Percentiles rank a stretch among this genome's conserved stretches.
phyloP scores from a whole-genome alignment of 2,888 invertebrate genomes.

The Panorpa germanica region DNA sequence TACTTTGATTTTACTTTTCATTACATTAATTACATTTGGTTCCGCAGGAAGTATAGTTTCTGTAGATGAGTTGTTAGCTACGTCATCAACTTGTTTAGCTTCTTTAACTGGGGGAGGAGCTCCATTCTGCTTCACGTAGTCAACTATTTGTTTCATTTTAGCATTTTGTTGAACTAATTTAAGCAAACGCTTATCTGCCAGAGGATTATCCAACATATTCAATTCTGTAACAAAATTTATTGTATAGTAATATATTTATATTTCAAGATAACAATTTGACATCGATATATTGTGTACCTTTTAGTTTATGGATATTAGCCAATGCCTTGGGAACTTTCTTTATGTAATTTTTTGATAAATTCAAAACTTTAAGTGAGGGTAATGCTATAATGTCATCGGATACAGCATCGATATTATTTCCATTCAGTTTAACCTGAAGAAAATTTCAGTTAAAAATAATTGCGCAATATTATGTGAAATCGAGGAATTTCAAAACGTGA shows the following conservation, averaged over 20 bases:
- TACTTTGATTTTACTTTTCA: constrained; percentile 21
- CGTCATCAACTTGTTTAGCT: constrained; percentile 20
- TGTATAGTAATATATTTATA: constrained; percentile 3
- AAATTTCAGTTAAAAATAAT: constrained; percentile 27
- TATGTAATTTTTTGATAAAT: constrained; percentile 48
- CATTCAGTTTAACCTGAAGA: constrained; percentile 34
- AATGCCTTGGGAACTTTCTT: constrained; percentile 48
- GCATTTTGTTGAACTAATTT: constrained; percentile 62
- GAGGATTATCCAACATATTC: constrained; percentile 51
- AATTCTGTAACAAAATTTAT: constrained; percentile 31
- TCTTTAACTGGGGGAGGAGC: constrained; percentile 24
- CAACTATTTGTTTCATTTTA: constrained; percentile 53
- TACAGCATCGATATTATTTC: constrained; percentile 42
- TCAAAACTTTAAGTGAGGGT: constrained; percentile 43
- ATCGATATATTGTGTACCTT: no score
- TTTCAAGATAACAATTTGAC: constrained; percentile 11
- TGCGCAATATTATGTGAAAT: constrained; percentile 6
- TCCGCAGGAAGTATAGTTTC: constrained; percentile 12
- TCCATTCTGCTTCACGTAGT: constrained; percentile 47
- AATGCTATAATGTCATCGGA: constrained; percentile 35
- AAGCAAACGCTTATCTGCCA: constrained; percentile 49
- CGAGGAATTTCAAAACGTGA: no score
- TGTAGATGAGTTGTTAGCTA: constrained; percentile 12
- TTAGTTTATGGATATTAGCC: constrained; percentile 47
- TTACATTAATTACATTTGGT: constrained; percentile 13